phyloP scores from a whole-genome alignment of 2,888 invertebrate species.

The Seira musarum region DNA sequence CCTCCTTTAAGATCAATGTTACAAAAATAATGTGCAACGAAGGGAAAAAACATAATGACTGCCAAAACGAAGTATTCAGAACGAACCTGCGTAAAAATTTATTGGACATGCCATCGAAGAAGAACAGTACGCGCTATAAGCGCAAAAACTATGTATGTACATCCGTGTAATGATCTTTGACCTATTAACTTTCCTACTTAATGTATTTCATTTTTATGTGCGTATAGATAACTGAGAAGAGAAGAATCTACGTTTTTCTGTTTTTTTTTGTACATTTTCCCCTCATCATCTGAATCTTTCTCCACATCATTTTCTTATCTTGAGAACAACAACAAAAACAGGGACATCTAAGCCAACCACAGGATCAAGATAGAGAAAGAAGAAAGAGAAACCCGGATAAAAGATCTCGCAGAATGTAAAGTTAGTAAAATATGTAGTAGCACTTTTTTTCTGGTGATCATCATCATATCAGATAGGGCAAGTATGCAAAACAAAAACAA shows the following conservation, averaged over 20 bases:
- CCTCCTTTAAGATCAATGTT: conserved; percentile 13
- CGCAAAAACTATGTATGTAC: not conserved
- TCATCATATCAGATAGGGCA: conserved; percentile 24
- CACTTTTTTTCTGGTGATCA: not conserved
- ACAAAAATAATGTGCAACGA: conserved; percentile 3
- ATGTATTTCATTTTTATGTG: not conserved
- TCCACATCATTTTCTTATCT: not conserved
- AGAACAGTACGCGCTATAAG: too few relatives aligned
- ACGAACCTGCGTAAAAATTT: not conserved
- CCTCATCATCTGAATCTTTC: not conserved
- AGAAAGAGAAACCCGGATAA: conserved; percentile 6
- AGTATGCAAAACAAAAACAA: conserved; percentile 50
- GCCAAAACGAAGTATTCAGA: not conserved
- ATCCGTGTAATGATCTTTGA: conserved; percentile 3
- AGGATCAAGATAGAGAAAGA: not conserved
- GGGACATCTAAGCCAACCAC: not conserved
- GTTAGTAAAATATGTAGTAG: not conserved
- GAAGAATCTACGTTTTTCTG: not conserved
- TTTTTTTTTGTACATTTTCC: conserved; percentile 11
- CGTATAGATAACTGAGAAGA: not conserved
- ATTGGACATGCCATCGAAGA: not conserved
- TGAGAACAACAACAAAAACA: not conserved
- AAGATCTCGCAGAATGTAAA: not conserved
- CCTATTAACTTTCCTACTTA: conserved; percentile 1
- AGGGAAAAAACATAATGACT: too few relatives aligned